phyloP scores from a whole-genome alignment of 2,797 vertebrate species.

The Apogon hyalosoma region DNA sequence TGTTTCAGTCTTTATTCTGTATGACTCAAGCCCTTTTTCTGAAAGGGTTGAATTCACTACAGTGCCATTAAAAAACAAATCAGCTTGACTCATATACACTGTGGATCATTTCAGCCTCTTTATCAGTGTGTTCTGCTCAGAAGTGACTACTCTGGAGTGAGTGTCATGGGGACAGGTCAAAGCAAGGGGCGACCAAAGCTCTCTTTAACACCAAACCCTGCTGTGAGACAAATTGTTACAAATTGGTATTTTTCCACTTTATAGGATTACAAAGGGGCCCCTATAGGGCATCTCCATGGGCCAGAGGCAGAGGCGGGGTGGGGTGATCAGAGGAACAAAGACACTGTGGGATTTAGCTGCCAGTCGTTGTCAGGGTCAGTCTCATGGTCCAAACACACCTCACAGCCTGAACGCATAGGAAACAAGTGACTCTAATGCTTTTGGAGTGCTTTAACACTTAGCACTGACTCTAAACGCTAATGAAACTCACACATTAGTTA shows the following conservation, averaged over 20 bases:
- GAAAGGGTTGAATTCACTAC: slow-evolving; percentile 10
- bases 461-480: not conserved
- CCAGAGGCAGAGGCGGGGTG: slow-evolving; percentile 45
- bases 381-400: slow-evolving; percentile 23
- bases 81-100: too few species aligned
- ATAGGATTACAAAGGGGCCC: slow-evolving; percentile 79
- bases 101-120: not conserved
- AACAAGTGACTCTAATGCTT: slow-evolving; percentile 5
- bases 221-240: slow-evolving; percentile 82
- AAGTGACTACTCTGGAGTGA: not conserved
- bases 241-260: slow-evolving; percentile 83
- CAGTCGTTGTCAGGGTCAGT: slow-evolving; percentile 41
- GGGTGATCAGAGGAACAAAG: slow-evolving; percentile 58
- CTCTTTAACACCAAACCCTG: slow-evolving; percentile 68
- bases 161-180: slow-evolving; percentile 21
- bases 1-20: slow-evolving; percentile 47
- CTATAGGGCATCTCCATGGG: slow-evolving; percentile 51
- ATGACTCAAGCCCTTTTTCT: slow-evolving; percentile 45
- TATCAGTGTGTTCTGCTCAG: not conserved
- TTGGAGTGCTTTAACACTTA: not conserved
- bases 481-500: not conserved
- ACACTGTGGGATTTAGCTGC: slow-evolving; percentile 58
- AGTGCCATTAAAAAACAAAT: not conserved
- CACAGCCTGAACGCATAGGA: not conserved
- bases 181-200: slow-evolving; percentile 26